Evolutionary conservation across 2,113 vertebrate species (phyloP), one percentile per base, ranked within the genome.

Genomic region (Menidia beryllina): DNA sequence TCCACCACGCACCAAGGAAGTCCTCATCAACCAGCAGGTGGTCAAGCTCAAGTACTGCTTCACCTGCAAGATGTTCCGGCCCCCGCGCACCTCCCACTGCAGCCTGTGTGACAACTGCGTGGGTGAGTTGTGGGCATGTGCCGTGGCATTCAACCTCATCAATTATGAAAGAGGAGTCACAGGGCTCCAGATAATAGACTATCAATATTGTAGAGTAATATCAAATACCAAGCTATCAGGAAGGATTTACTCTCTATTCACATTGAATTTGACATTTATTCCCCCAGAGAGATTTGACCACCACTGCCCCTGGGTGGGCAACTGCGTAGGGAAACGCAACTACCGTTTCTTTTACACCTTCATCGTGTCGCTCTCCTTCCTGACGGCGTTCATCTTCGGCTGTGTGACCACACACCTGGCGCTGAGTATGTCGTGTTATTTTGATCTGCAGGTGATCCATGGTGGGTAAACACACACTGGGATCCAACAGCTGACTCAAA

Each of bases 61-160:
- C 91, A 98, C 97, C 75, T 98, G 97, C 93, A 97, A 96, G 84
- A 97, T 98, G 95, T 98, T 98, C 87, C 94, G 97, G 8, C 97
- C 97, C 0, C 97, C 97, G 0, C 94, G 96, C 77, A 97, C 97
- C 84, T 98, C 97, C 1, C 97, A 98, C 93, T 98, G 97, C 93
- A 95, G 95, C 43, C 94, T 98, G 80, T 98, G 97, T 15, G 97
- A 98, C 94, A 98, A 98, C 95, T 98, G 97, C 71, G 97, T 98
- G 43, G 96, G 97, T 98, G 73, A 92, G 92, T 63, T 30, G 5
- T 34, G 30, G 30, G 30, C 30, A 10, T 10, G 5, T 5, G 7
- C 30, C 10, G 30, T 70, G 78, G 80, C 75, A 72, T 86, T 78
- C 75, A 49, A 24, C 51, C 41, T 2, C 2, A 53, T 84, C 6